Base-by-base conservation (phyloP, 2,113 vertebrate genomes). In the Colinus virginianus region DNA sequence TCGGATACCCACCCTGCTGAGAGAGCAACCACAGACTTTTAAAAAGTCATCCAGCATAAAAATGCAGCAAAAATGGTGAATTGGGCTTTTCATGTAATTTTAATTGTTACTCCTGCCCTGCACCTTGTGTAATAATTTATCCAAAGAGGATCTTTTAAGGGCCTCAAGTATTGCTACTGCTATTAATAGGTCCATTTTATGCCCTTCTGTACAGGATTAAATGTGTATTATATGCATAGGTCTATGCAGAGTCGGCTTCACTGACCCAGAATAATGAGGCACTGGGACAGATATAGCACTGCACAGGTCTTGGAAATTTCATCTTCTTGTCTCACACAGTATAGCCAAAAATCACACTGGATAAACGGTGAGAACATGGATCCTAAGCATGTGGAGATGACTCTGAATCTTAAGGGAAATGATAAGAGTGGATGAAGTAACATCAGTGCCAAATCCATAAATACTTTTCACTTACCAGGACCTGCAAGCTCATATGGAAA, bases 11-110 rank as follows among this genome's bases (percentile, higher is more conserved):
- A 92, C 23, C 68, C 81, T 83, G 68, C 78, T 87, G 68, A 68
- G 84, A 92, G 32, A 93, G 68, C 68, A 91, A 89, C 76, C 20
- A 70, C 22, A 76, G 42, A 56, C 75, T 83, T 87, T 72, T 42
- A 2, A 72, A 88, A 82, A 77, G n/a, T 66, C 59, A 79, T 69
- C 63, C 59, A 66, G 61, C 63, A 74, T 46, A 87, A 71, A 89
- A 96, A 86, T 48, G 28, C 0, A 0, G 8, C 63, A 77, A 87
- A 6, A 69, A 17, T 74, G 51, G 70, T 72, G 87, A 92, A 82
- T 69, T 11, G 11, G 21, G 45, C 43, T 13, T 4, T 82, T 84
- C 45, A 36, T 1, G 1, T 58, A 59, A 78, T 90, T 92, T 90
- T 85, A 81, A 68, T 89, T 0, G 11, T 92, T 71, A 79, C 55